A percentile compares a stretch with the other conserved stretches of the same genome.
Evolutionary conservation across 2,888 invertebrate genomes (phyloP).

Genomic region (Anagyrus pseudococci): DNA sequence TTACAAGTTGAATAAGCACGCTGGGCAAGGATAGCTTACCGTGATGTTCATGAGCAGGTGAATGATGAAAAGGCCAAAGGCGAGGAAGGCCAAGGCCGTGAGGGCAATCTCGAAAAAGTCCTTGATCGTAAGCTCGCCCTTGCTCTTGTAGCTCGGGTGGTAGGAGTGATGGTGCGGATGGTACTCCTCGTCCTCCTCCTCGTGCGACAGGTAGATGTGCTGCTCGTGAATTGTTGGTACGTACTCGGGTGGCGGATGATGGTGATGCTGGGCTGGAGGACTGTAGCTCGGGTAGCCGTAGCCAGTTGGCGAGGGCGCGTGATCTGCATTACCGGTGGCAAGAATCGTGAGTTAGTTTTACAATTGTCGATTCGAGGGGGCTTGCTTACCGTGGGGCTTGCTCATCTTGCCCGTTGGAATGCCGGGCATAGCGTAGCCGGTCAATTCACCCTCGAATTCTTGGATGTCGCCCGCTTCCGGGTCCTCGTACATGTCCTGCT

Average conservation of each 20-base stretch:
- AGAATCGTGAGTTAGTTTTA: too few species aligned
- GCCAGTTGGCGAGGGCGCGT: constrained; percentile 47
- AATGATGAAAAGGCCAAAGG: constrained; percentile 81
- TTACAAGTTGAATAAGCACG: not conserved
- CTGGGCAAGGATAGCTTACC: constrained; percentile 58
- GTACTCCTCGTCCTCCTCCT: constrained; percentile 45
- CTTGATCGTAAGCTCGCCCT: constrained; percentile 69
- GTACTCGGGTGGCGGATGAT: constrained; percentile 38
- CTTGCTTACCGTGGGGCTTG: constrained; percentile 22
- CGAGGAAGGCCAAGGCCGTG: constrained; percentile 80
- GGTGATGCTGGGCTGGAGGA: constrained; percentile 27
- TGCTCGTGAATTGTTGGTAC: constrained; percentile 54
- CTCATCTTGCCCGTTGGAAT: constrained; percentile 52
- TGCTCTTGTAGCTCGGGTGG: constrained; percentile 60
- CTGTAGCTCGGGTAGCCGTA: constrained; percentile 48
- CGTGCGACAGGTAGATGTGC: constrained; percentile 46
- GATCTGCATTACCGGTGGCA: constrained; percentile 10
- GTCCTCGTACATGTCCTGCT: constrained; percentile 55
- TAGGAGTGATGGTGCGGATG: constrained; percentile 47
- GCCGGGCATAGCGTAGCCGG: constrained; percentile 62
- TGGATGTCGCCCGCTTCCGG: constrained; percentile 60
- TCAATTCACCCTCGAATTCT: constrained; percentile 70
- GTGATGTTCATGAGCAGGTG: constrained; percentile 81
- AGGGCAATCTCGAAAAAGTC: constrained; percentile 82
- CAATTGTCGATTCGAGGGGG: too few species aligned